Evolutionary conservation across 2,113 vertebrate genomes (phyloP), one percentile per base, ranked within the genome.

Genomic region (Spilogale gracilis): DNA sequence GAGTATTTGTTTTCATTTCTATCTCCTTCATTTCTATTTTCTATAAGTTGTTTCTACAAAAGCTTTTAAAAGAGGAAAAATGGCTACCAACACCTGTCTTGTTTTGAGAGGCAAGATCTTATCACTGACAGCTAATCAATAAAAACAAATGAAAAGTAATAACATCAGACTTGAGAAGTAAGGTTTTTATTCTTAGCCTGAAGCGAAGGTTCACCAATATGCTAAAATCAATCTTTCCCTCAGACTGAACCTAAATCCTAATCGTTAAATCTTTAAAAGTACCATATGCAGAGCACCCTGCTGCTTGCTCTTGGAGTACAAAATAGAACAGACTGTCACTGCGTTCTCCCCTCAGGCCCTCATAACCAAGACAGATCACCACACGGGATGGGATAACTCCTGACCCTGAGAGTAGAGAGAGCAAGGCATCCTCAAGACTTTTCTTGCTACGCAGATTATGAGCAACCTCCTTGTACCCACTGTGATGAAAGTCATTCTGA

Each of bases 111-210:
- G 81, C 84, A 85, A 95, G 95, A 97, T 97, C 97, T 98, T 96
- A 95, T 96, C 93, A 32, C 63, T 98, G 98, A 97, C 98, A 98
- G 98, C 45, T 98, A 98, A 98, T 99, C 98, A 97, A 98, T 99
- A 97, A 96, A 86, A 98, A 81, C 98, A 98, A 99, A 98, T 25
- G 96, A 98, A 98, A 98, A 98, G 98, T 98, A 99, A 99, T 98
- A 99, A 98, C 3, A 0, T 96, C 96, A 54, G 89, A 96, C 97
- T 98, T 96, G 96, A 98, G 97, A 98, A 98, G 98, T 98, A 98
- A 86, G 96, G 91, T 92, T 98, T 98, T 98, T 95, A 98, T 98
- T 97, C 2, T 1, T 95, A 95, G 98, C 98, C 97, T 76, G 94
- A 96, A 98, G 96, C 73, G 6, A 96, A 81, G 65, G 60, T 96